phyloP scores from a whole-genome alignment of 2,113 vertebrate genomes.

The Pristiophorus japonicus region DNA sequence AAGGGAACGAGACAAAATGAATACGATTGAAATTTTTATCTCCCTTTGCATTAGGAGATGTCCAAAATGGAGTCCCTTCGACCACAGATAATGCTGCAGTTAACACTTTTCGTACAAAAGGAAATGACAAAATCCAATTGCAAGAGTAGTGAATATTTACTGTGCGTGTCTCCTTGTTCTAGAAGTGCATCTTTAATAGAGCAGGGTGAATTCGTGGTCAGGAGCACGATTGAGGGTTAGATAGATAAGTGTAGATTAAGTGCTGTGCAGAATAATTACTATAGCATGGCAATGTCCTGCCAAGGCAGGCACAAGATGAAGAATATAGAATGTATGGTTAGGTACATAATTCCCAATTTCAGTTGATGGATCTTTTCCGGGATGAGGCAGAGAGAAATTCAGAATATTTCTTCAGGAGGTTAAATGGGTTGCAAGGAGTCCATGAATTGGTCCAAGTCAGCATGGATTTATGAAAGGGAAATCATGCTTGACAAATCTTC shows the following conservation, averaged over 20 bases:
- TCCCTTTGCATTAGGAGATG: not conserved
- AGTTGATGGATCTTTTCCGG: not conserved
- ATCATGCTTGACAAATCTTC: too few relatives aligned
- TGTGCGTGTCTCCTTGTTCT: too few relatives aligned
- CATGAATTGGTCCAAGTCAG: too few relatives aligned
- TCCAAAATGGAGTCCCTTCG: not conserved
- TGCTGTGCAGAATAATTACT: not conserved
- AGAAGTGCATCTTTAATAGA: not conserved
- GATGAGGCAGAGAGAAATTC: not conserved
- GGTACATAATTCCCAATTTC: not conserved
- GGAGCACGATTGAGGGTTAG: not conserved
- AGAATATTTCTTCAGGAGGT: not conserved
- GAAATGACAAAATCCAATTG: not conserved
- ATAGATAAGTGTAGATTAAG: not conserved
- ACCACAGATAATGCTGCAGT: not conserved
- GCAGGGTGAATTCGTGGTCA: not conserved
- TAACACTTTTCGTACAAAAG: not conserved
- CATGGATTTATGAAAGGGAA: too few relatives aligned
- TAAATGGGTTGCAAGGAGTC: not conserved
- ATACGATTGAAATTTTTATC: not conserved
- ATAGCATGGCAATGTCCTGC: too few relatives aligned
- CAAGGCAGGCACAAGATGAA: not conserved
- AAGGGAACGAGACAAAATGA: not conserved
- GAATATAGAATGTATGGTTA: not conserved
- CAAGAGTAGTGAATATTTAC: not conserved